phyloP scores from a whole-genome alignment of 2,797 vertebrate species.

The Thamnophis elegans region DNA sequence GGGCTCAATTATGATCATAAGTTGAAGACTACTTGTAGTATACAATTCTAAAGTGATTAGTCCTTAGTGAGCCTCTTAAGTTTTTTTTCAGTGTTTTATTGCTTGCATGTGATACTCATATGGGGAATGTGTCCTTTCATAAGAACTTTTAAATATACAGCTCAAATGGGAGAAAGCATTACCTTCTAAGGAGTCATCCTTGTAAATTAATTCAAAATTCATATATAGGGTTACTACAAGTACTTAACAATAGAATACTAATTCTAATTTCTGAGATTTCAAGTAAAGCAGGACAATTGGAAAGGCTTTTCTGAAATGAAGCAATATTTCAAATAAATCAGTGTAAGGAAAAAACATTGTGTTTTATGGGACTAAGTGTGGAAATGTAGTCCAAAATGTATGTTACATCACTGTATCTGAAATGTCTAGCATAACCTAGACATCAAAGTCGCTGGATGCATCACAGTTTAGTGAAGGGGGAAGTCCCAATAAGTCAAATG shows the following conservation, averaged over 20 bases:
- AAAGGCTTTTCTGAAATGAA: neutral
- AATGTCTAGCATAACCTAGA: neutral
- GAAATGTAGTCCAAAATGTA: neutral
- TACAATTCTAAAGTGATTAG: neutral
- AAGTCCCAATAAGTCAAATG: no score
- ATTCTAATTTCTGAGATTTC: neutral
- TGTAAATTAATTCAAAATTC: neutral
- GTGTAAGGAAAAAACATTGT: neutral
- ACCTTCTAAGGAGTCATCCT: neutral
- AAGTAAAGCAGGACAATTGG: neutral
- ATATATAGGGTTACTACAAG: neutral
- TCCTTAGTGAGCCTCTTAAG: neutral
- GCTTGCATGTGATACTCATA: neutral
- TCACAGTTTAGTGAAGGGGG: no score
- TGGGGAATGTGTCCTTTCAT: neutral
- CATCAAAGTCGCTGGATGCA: no score
- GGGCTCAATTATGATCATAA: no score
- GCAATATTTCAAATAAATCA: neutral
- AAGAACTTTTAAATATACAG: neutral
- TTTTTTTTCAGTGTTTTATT: neutral
- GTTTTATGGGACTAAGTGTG: neutral
- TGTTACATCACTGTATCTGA: neutral
- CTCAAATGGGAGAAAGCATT: neutral
- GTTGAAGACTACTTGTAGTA: neutral
- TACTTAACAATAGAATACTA: neutral